Evolutionary conservation across 2,113 vertebrate genomes (phyloP), one percentile per base, ranked within the genome.

Genomic region (Mixornis gularis): DNA sequence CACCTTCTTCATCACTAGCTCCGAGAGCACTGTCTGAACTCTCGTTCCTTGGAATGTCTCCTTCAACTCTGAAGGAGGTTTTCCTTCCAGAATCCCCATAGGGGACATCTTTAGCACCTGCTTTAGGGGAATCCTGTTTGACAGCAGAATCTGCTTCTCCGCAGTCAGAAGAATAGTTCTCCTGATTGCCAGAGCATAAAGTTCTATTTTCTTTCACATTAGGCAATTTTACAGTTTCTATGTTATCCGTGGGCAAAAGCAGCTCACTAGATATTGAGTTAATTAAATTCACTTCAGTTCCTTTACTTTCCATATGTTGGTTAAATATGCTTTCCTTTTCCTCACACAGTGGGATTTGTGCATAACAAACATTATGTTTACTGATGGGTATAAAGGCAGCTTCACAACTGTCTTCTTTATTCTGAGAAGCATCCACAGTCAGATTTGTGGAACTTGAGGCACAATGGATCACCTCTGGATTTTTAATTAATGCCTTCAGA

Each of bases 21-120:
- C 98, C 98, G 7, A 98, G 97, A 19, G 98, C 98, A 17, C 98
- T 98, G 55, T 98, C 98, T 10, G 97, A 98, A 90, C 98, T 98
- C 85, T 98, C 98, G 0, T 98, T 98, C 69, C 98, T 97, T 88
- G 96, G 98, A 95, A 98, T 97, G 88, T 98, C 97, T 62, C 96
- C 97, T 94, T 97, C 96, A 17, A 49, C 64, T 92, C 97, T 96
- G 84, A 97, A 95, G 52, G 87, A 22, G 27, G 71, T 95, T 84
- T 96, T 97, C 49, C 93, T 85, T 49, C 40, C 8, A 52, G 87
- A 80, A 70, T 97, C 96, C 97, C 97, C 97, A 97, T 65, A 93
- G 97, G 97, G 96, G 96, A 97, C 82, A 95, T 80, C 44, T 80
- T 95, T 90, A 93, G 92, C 85, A 55, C 51, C 63, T 44, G 44